These are phyloP conservation scores for Siderastrea radians DNA, from an alignment of 92 coral and sea anemone species.

Conservation along the genomic window DNA sequence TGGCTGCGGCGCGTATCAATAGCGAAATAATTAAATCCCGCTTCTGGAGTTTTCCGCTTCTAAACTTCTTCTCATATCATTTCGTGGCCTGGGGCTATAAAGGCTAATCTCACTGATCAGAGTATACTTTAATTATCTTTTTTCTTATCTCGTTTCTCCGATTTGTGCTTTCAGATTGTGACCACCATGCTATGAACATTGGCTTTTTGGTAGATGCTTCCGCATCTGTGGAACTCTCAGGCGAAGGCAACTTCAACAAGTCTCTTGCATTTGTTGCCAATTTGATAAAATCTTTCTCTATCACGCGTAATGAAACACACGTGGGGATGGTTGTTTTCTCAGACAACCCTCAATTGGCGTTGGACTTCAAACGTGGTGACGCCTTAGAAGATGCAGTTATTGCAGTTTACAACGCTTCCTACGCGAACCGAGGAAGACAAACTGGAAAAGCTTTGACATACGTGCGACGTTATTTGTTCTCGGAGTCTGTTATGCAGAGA, in stretches of 20 bases:
- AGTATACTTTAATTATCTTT: no score
- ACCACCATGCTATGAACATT: constrained; percentile 18
- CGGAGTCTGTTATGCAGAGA: not conserved
- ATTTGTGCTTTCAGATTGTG: not conserved
- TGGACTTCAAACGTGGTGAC: not conserved
- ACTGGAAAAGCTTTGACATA: constrained; percentile 18
- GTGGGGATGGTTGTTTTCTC: constrained; percentile 26
- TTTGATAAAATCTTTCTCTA: constrained; percentile 1
- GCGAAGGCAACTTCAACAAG: constrained; percentile 30
- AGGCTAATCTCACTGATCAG: not conserved
- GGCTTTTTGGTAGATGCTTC: constrained; percentile 37
- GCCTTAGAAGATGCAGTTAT: not conserved
- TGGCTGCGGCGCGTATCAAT: no score
- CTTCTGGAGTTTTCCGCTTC: no score
- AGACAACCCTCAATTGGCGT: constrained; percentile 7
- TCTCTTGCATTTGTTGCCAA: constrained; percentile 28
- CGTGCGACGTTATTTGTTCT: not conserved
- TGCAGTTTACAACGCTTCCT: constrained; percentile 2
- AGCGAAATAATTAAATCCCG: no score
- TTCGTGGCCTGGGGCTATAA: no score
- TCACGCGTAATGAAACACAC: not conserved
- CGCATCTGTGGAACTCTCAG: constrained; percentile 6
- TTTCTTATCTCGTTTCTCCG: no score
- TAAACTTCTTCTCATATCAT: no score
- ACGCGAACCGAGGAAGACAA: constrained; percentile 12